Evolutionary conservation across 2,113 vertebrate genomes (phyloP).

Genomic region (Nerophis lumbriciformis): DNA sequence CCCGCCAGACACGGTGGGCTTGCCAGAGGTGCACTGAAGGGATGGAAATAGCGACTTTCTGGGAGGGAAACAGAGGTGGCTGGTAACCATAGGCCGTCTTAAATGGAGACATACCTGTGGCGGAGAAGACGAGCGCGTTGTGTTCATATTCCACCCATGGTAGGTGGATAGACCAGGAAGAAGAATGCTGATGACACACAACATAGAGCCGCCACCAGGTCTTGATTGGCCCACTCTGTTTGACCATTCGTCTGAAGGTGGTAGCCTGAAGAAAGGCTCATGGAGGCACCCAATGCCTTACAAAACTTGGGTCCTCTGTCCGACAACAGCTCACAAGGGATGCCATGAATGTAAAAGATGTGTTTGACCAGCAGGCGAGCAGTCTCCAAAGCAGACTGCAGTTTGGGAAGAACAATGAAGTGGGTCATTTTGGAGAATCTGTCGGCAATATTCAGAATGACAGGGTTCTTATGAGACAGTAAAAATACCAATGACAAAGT

Average conservation of each 20-base stretch:
- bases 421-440: not conserved
- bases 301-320: not conserved
- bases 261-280: not conserved
- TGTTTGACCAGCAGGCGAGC: not conserved
- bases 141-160: not conserved
- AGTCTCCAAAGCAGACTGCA: not conserved
- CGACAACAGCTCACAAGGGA: not conserved
- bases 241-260: not conserved
- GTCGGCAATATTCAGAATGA: not conserved
- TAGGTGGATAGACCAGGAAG: not conserved
- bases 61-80: not conserved
- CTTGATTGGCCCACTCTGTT: not conserved
- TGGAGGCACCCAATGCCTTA: not conserved
- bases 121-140: not conserved
- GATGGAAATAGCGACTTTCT: not conserved
- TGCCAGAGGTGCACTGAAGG: too few relatives aligned
- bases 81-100: not conserved
- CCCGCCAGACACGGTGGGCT: too few relatives aligned
- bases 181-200: not conserved
- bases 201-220: not conserved
- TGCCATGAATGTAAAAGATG: not conserved
- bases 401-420: not conserved
- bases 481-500: not conserved
- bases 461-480: not conserved
- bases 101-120: not conserved